Evolutionary conservation across 1,140 invertebrate species (phyloP).

Genomic region (Anoplolepis gracilipes): DNA sequence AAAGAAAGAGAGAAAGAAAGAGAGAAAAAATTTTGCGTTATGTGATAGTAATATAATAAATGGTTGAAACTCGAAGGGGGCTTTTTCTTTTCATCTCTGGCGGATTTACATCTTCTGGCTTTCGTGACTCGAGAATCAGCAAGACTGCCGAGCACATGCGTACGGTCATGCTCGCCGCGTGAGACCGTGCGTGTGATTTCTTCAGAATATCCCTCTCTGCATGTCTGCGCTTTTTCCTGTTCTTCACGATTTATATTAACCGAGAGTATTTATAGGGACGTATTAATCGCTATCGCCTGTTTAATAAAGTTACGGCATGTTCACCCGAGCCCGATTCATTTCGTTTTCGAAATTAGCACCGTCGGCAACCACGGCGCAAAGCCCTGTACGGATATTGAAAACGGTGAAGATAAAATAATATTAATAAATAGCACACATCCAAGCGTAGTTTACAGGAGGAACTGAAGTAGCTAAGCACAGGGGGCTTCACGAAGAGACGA

Average conservation of each 20-base stretch:
- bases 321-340: constrained; percentile 43
- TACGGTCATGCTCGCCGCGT: constrained; percentile 62
- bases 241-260: constrained; percentile 19
- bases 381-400: neutral
- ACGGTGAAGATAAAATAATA: constrained; percentile 10
- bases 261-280: constrained; percentile 64
- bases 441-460: neutral
- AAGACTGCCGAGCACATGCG: constrained; percentile 46
- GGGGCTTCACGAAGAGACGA: neutral
- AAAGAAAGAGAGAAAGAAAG: neutral
- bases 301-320: constrained; percentile 58
- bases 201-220: constrained; percentile 10
- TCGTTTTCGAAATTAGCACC: constrained; percentile 27
- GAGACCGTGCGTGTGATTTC: constrained; percentile 68
- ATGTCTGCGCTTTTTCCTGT: constrained; percentile 30
- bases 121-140: constrained; percentile 45
- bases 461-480: neutral
- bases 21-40: neutral
- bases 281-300: constrained; percentile 50
- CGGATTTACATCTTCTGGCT: constrained; percentile 26
- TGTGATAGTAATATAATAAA: constrained; percentile 18
- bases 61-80: neutral
- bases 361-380: neutral
- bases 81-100: neutral
- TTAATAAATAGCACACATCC: neutral